Base-by-base conservation (phyloP, 1,140 invertebrate species). In the Caerostris darwini region DNA sequence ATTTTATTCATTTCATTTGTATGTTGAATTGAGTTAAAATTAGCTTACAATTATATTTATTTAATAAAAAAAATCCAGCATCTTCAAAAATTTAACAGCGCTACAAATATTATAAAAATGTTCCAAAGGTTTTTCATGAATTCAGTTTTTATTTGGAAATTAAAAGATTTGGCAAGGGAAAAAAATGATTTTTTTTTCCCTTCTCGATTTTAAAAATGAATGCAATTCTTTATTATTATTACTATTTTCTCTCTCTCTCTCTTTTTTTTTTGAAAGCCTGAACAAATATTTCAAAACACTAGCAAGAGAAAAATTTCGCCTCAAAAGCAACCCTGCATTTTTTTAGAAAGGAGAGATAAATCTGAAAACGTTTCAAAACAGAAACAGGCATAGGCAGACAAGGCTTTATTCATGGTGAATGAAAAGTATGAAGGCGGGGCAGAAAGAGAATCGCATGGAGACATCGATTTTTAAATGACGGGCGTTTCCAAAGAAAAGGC, bases 381-480 rank as follows among this genome's bases (percentile, higher is more conserved):
- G 14, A 77, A 10, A 77, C 19, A 77, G 19, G 69, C 7, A 19
- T 17, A 19, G 19, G 69, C 7, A 19, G 67, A 19, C n/a, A n/a
- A n/a, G 12, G 71, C 5, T 67, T 50, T 77, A 53, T 77, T 34
- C 34, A 34, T 50, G 5, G 19, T 50, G 71, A 77, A 77, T 77
- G 50, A 50, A 85, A 81, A 58, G 19, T 57, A 19, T 85, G 56
- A 56, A 7, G 83, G 83, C 8, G 83, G 56, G 57, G 17, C 56
- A 59, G 56, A 12, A 56, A 17, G 56, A 17, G 17, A 59, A 34
- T 57, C 83, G 56, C 17, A 56, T 19, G 83, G 71, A 59, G 12
- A 95, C 95, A 94, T 88, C 61, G 86, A 88, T 88, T 88, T 88
- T 88, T 53, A 88, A 88, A 88, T 88, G 86, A 88, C 86, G 86